These are phyloP conservation scores for Physocephala rufipes DNA, from an alignment of 2,888 invertebrate genomes.

Conservation along the genomic window DNA sequence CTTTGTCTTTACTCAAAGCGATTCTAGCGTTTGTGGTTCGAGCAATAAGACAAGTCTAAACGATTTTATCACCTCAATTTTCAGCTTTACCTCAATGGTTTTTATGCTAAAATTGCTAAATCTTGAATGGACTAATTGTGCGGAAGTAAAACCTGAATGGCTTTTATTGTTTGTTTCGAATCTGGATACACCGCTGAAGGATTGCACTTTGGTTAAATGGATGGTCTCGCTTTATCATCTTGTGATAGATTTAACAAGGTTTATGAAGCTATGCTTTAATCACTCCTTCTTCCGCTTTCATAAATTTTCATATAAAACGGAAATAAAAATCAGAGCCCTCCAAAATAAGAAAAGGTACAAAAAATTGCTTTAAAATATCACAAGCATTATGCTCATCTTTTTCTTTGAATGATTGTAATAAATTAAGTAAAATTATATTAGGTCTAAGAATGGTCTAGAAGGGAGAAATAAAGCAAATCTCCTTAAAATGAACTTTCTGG, in stretches of 20 bases:
- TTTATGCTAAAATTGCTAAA: background rate
- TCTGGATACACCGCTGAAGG: background rate
- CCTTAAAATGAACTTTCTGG: too few species aligned
- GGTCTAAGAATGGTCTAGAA: too few species aligned
- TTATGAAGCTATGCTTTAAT: too few species aligned
- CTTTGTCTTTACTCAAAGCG: conserved; percentile 1
- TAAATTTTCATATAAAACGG: too few species aligned
- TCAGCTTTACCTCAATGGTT: background rate
- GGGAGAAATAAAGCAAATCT: too few species aligned
- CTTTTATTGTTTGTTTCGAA: background rate
- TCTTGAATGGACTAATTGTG: conserved; percentile 23
- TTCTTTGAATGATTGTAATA: too few species aligned
- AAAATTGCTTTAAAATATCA: too few species aligned
- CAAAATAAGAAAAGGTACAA: too few species aligned
- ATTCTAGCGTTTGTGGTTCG: conserved; percentile 7
- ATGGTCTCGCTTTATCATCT: background rate
- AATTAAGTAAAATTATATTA: too few species aligned
- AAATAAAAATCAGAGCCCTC: too few species aligned
- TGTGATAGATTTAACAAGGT: background rate
- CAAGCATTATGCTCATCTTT: too few species aligned
- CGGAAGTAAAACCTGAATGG: conserved; percentile 24
- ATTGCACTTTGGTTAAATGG: background rate
- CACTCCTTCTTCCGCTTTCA: too few species aligned
- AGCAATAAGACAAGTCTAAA: conserved; percentile 21
- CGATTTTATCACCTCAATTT: conserved; percentile 10